Conservation (phyloP, 2,888 invertebrate genomes). For the Drosophila subquinaria region DNA sequence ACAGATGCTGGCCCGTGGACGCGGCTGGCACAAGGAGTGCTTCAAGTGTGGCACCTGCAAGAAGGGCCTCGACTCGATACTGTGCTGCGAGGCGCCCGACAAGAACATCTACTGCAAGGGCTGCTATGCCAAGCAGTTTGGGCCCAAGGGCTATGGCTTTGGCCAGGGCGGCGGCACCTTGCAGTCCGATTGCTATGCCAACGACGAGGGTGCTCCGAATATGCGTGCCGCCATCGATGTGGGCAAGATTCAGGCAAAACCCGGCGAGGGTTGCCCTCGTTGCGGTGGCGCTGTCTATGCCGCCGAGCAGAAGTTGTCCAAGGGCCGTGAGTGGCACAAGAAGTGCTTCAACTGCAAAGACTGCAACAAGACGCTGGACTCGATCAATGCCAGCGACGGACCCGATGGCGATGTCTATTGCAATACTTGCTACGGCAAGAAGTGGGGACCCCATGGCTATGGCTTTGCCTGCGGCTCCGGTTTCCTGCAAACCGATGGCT, state of each 20-base stretch:
- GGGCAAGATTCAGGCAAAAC: slow-evolving; percentile 91
- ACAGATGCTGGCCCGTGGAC: slow-evolving; percentile 90
- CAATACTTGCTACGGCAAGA: slow-evolving; percentile 98
- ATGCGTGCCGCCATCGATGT: slow-evolving; percentile 92
- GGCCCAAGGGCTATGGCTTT: slow-evolving; percentile 98
- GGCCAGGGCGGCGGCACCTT: slow-evolving; percentile 98
- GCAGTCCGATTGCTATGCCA: slow-evolving; percentile 94
- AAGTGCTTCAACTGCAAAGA: slow-evolving; percentile 97
- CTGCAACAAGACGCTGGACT: slow-evolving; percentile 97
- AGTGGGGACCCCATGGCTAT: slow-evolving; percentile 98
- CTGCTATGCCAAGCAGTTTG: slow-evolving; percentile 98
- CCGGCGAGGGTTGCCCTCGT: slow-evolving; percentile 95
- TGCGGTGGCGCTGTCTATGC: slow-evolving; percentile 96
- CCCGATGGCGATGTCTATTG: slow-evolving; percentile 97
- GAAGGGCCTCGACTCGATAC: slow-evolving; percentile 95
- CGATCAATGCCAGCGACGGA: slow-evolving; percentile 97
- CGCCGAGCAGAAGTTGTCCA: slow-evolving; percentile 97
- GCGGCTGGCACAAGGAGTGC: slow-evolving; percentile 94
- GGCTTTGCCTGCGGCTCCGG: slow-evolving; percentile 98
- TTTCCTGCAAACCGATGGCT: slow-evolving; percentile 95
- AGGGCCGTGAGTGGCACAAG: slow-evolving; percentile 96
- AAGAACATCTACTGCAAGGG: slow-evolving; percentile 99
- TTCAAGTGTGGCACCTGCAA: slow-evolving; percentile 96
- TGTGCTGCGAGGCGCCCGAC: slow-evolving; percentile 97
- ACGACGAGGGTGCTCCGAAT: slow-evolving; percentile 86